Evolutionary conservation across 2,113 vertebrate species (phyloP).

Genomic region (Rhynchopsitta pachyrhyncha): DNA sequence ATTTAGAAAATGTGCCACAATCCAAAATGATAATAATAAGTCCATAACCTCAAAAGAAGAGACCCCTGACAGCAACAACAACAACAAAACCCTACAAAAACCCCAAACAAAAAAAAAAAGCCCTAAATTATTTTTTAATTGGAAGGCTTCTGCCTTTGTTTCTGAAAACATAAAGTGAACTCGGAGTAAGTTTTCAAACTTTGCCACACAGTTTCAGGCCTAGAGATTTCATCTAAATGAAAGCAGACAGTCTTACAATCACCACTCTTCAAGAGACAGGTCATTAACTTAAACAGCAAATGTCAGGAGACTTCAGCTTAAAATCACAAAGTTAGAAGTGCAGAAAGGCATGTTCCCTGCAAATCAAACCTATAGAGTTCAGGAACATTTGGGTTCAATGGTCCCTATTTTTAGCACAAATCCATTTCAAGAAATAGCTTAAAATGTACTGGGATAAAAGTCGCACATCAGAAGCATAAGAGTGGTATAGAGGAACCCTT

Average conservation of each 20-base stretch:
- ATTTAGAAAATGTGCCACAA: background rate
- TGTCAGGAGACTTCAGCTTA: constrained; percentile 42
- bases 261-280: background rate
- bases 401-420: constrained; percentile 59
- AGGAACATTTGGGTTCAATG: constrained; percentile 30
- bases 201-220: background rate
- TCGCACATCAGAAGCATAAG: background rate
- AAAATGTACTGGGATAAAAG: background rate
- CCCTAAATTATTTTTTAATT: background rate
- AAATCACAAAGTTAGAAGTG: constrained; percentile 26
- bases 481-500: background rate
- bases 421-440: constrained; percentile 21
- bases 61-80: background rate
- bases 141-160: background rate
- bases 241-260: constrained; percentile 37
- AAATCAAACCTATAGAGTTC: constrained; percentile 39
- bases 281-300: constrained; percentile 47
- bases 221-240: constrained; percentile 10
- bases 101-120: background rate
- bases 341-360: constrained; percentile 16
- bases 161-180: background rate
- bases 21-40: background rate
- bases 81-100: background rate
- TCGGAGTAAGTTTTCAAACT: constrained; percentile 13
- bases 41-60: background rate